Evolutionary conservation across 37 sponge, comb jelly and placozoan species (phyloP).

Genomic region (Axinella damicornis): DNA sequence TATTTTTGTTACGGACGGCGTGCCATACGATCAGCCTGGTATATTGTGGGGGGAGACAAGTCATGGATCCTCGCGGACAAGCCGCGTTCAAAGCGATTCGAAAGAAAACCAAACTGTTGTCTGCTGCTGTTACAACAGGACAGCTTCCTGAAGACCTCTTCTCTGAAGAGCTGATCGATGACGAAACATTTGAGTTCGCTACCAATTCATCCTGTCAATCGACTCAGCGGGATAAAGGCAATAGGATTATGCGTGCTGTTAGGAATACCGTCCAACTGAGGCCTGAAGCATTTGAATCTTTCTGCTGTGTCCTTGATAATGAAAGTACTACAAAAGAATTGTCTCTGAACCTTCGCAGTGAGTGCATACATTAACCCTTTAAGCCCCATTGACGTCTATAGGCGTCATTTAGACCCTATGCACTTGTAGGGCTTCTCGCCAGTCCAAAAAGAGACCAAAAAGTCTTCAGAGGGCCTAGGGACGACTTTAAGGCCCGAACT

Average conservation of each 20-base stretch:
- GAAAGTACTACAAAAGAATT: conserved; percentile 11
- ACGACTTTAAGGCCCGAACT: too few relatives aligned
- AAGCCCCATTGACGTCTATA: too few relatives aligned
- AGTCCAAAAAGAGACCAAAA: too few relatives aligned
- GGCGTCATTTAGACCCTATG: too few relatives aligned
- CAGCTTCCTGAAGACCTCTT: neutral
- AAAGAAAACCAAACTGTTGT: neutral
- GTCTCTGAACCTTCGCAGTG: neutral
- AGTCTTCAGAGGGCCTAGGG: too few relatives aligned
- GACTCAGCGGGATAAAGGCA: neutral
- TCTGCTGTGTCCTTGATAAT: neutral
- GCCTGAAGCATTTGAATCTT: neutral
- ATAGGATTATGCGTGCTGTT: neutral
- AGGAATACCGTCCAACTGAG: neutral
- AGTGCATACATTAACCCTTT: too few relatives aligned
- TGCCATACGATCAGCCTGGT: too few relatives aligned
- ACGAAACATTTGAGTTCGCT: neutral
- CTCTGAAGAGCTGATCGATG: conserved; percentile 3
- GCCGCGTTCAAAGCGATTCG: neutral
- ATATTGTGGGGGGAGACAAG: too few relatives aligned
- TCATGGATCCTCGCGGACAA: neutral
- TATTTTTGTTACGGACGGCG: too few relatives aligned
- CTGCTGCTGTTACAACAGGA: neutral
- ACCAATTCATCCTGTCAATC: neutral
- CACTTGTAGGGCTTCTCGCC: too few relatives aligned